phyloP scores from a whole-genome alignment of 1,140 invertebrate genomes.

The Drosophila littoralis region DNA sequence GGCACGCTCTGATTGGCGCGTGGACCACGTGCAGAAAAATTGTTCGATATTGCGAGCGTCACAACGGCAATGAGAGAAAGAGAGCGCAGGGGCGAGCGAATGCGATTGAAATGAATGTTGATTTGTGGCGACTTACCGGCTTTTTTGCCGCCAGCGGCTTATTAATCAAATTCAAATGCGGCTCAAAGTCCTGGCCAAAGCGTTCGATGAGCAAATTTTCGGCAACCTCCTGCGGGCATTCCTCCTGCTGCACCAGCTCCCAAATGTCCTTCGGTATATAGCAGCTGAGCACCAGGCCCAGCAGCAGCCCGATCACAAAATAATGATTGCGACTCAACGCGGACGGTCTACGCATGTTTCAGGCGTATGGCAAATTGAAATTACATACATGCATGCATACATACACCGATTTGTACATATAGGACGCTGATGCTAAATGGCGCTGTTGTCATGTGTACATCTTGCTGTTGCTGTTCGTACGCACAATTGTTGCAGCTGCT shows the following conservation, averaged over 20 bases:
- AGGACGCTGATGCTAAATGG: slow-evolving; percentile 37
- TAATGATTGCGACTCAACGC: slow-evolving; percentile 78
- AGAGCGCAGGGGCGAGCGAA: neutral
- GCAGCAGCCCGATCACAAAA: slow-evolving; percentile 76
- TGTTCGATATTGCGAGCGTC: neutral
- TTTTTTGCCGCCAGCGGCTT: slow-evolving; percentile 84
- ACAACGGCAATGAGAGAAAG: neutral
- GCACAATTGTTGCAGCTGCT: slow-evolving; percentile 34
- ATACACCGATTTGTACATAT: slow-evolving; percentile 12
- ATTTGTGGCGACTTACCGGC: slow-evolving; percentile 60
- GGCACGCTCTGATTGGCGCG: slow-evolving; percentile 25
- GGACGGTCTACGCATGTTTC: slow-evolving; percentile 78
- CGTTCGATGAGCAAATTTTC: slow-evolving; percentile 75
- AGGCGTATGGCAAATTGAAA: slow-evolving; percentile 33
- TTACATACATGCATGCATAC: slow-evolving; percentile 16
- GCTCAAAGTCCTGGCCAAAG: slow-evolving; percentile 83
- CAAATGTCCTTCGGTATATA: slow-evolving; percentile 75
- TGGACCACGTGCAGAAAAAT: slow-evolving; percentile 31
- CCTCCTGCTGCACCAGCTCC: slow-evolving; percentile 78
- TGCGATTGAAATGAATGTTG: neutral
- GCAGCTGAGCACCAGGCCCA: slow-evolving; percentile 75
- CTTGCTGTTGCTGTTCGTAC: slow-evolving; percentile 36
- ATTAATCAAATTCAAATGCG: slow-evolving; percentile 82
- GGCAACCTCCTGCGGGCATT: slow-evolving; percentile 76
- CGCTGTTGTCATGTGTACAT: slow-evolving; percentile 67